These are phyloP conservation scores for Psammodynastes pulverulentus DNA, from an alignment of 2,113 vertebrate genomes.

Conservation along the genomic window DNA sequence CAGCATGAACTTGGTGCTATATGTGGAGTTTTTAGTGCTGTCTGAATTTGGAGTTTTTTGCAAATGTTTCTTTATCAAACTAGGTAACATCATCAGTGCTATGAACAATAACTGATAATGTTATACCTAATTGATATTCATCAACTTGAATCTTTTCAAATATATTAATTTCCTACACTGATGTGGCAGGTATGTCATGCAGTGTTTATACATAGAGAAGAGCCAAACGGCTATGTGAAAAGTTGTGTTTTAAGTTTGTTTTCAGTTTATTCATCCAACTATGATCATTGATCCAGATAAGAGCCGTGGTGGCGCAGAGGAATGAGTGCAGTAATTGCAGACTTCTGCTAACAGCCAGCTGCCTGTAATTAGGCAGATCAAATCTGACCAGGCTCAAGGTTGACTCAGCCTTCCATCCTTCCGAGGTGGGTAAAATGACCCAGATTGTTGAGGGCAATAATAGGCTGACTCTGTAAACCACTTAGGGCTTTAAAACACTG, in stretches of 20 bases:
- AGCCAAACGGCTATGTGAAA: background rate
- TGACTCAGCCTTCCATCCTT: too few relatives aligned
- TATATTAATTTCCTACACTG: background rate
- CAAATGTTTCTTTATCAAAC: background rate
- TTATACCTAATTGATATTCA: background rate
- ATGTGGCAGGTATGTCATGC: background rate
- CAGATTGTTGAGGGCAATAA: too few relatives aligned
- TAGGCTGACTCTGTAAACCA: too few relatives aligned
- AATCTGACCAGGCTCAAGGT: too few relatives aligned
- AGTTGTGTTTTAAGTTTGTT: background rate
- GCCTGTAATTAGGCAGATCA: too few relatives aligned
- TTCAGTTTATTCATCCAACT: background rate
- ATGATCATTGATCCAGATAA: conserved; percentile 22
- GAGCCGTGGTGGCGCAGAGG: too few relatives aligned
- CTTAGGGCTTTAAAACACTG: too few relatives aligned
- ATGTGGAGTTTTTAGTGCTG: background rate
- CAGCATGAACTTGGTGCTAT: background rate
- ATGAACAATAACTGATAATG: background rate
- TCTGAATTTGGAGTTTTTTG: background rate
- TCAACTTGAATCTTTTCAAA: background rate
- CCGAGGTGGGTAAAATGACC: too few relatives aligned
- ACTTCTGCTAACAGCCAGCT: too few relatives aligned
- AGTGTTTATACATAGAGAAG: background rate
- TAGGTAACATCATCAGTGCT: background rate
- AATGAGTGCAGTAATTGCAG: too few relatives aligned